These are phyloP conservation scores for Pelmatolapia mariae DNA, from an alignment of 2,113 vertebrate genomes.

Conservation along the genomic window DNA sequence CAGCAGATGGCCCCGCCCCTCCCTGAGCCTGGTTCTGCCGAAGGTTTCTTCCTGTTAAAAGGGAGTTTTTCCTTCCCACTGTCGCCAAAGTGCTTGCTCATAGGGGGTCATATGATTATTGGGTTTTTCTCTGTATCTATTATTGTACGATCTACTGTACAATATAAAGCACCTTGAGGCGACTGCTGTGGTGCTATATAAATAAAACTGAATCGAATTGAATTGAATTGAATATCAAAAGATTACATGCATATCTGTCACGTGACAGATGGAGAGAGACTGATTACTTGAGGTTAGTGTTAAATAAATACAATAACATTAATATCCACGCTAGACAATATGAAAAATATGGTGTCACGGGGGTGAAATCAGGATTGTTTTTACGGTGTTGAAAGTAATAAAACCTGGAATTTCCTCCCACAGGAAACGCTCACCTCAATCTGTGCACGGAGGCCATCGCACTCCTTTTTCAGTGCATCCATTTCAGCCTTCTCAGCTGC, in stretches of 20 bases:
- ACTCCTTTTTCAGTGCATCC: conserved; percentile 74
- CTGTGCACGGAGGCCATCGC: conserved; percentile 65
- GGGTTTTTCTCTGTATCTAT: not conserved
- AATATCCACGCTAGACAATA: accelerated
- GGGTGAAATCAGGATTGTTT: not conserved
- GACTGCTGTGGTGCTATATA: accelerated
- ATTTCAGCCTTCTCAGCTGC: conserved; percentile 73
- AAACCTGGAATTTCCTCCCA: accelerated
- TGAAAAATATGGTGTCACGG: not conserved
- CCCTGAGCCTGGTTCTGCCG: accelerated
- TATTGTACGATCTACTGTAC: not conserved
- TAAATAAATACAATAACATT: not conserved
- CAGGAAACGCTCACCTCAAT: conserved; percentile 64
- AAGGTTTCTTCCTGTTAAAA: not conserved
- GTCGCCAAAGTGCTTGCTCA: accelerated
- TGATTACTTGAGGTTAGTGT: not conserved
- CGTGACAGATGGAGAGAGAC: accelerated
- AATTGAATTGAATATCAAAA: not conserved
- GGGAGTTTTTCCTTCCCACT: not conserved
- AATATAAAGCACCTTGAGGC: accelerated
- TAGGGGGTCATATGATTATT: accelerated
- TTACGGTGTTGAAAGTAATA: accelerated
- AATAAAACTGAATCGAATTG: not conserved
- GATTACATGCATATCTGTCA: not conserved
- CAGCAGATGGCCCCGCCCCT: not conserved